Percentiles rank a stretch among this genome's conserved stretches.
These are phyloP conservation scores for Diacarnus erythraeanus DNA, from an alignment of 37 sponge, comb jelly and placozoan species.

Conservation along the genomic window DNA sequence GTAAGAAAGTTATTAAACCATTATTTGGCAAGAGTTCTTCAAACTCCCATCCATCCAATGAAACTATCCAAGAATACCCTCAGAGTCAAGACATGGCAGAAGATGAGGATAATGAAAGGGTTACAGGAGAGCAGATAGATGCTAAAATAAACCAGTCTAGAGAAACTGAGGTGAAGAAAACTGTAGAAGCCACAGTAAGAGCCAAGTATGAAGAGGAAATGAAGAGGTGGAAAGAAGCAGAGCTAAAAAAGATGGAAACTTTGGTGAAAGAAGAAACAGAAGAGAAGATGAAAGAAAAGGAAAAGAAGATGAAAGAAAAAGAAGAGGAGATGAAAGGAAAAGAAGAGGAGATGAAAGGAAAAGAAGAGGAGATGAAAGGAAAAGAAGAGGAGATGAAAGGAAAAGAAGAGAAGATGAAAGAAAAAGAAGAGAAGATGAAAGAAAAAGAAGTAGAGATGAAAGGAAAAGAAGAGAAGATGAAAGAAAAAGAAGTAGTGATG, in stretches of 20 bases:
- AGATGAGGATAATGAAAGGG: neutral
- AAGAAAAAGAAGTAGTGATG: neutral
- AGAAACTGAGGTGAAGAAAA: neutral
- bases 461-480: too few relatives aligned
- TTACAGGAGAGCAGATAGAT: neutral
- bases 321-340: neutral
- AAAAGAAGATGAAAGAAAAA: neutral
- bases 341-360: neutral
- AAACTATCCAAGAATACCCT: too few relatives aligned
- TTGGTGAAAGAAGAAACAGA: neutral
- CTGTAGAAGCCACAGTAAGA: neutral
- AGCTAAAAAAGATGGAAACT: neutral
- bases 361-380: neutral
- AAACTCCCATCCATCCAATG: too few relatives aligned
- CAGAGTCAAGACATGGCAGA: too few relatives aligned
- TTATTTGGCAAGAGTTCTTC: too few relatives aligned
- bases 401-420: neutral
- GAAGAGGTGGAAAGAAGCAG: neutral
- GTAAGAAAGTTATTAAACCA: neutral
- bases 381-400: neutral
- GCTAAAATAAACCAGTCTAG: too few relatives aligned
- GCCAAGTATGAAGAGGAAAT: neutral
- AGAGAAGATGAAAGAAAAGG: neutral
- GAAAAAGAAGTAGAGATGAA: too few relatives aligned
- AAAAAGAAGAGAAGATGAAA: too few relatives aligned